These are phyloP conservation scores for Notiomystis cincta DNA, from an alignment of 2,113 vertebrate species.

Conservation along the genomic window DNA sequence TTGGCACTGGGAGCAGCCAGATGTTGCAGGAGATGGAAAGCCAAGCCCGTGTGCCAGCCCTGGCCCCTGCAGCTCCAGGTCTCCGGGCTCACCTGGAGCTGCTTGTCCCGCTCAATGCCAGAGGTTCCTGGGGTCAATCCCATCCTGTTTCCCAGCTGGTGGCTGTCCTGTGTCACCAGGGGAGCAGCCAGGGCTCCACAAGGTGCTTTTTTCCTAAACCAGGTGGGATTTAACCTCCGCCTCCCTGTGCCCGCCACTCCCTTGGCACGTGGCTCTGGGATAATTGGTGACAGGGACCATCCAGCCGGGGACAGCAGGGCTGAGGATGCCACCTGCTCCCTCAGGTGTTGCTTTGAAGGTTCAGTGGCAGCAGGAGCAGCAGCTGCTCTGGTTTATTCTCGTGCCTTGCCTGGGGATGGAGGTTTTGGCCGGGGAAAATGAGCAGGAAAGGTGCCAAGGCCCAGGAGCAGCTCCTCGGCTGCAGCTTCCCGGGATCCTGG, in stretches of 20 bases:
- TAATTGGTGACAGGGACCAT: not conserved
- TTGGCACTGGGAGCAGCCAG: not conserved
- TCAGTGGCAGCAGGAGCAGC: not conserved
- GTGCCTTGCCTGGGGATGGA: not conserved
- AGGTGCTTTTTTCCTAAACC: not conserved
- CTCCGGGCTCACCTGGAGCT: not conserved
- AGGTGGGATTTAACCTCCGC: not conserved
- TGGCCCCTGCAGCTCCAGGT: not conserved
- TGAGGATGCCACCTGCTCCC: not conserved
- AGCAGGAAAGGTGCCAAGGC: not conserved
- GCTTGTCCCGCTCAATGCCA: not conserved
- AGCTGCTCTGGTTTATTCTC: not conserved
- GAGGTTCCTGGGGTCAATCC: not conserved
- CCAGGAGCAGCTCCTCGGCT: fast-evolving
- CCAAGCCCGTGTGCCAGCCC: not conserved
- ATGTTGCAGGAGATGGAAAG: not conserved
- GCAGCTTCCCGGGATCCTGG: not conserved
- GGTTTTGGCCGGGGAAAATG: not conserved
- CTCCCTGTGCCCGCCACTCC: fast-evolving
- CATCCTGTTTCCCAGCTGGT: not conserved
- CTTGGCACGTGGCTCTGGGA: not conserved
- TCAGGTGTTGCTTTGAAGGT: not conserved
- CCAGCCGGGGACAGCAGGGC: not conserved
- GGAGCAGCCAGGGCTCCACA: not conserved
- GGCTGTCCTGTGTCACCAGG: not conserved